A percentile compares a stretch with the other conserved stretches of the same genome.
These are phyloP conservation scores for Phthorimaea operculella DNA, from an alignment of 1,140 invertebrate species.

Conservation along the genomic window DNA sequence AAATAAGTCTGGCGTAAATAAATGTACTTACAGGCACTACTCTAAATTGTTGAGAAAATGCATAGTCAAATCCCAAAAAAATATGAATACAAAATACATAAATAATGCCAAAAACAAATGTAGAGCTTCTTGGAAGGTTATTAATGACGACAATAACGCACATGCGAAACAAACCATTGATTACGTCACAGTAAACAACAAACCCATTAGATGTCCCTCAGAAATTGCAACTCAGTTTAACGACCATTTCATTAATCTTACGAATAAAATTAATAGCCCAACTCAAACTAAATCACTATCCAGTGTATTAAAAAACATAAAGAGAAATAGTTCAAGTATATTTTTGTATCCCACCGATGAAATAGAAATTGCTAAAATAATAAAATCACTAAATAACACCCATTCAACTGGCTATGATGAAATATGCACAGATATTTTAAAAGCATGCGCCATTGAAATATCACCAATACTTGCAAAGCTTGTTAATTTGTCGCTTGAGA, in stretches of 20 bases:
- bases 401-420: not conserved
- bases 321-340: not conserved
- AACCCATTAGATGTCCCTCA: not conserved
- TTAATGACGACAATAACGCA: not conserved
- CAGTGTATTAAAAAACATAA: not conserved
- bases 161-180: not conserved
- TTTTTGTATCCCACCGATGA: not conserved
- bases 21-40: not conserved
- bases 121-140: not conserved
- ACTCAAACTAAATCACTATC: not conserved
- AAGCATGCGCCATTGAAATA: not conserved
- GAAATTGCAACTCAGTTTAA: not conserved
- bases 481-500: not conserved
- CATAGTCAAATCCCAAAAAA: not conserved
- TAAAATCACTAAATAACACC: not conserved
- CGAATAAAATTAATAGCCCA: not conserved
- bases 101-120: not conserved
- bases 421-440: not conserved
- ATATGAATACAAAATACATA: not conserved
- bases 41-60: not conserved
- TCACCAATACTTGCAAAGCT: not conserved
- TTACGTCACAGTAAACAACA: not conserved
- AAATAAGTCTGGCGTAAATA: not conserved
- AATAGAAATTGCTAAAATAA: not conserved
- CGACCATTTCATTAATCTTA: not conserved